A percentile compares a stretch with the other conserved stretches of the same genome.
phyloP scores from a whole-genome alignment of 1,140 invertebrate genomes.

The Lepidurus couesii region DNA sequence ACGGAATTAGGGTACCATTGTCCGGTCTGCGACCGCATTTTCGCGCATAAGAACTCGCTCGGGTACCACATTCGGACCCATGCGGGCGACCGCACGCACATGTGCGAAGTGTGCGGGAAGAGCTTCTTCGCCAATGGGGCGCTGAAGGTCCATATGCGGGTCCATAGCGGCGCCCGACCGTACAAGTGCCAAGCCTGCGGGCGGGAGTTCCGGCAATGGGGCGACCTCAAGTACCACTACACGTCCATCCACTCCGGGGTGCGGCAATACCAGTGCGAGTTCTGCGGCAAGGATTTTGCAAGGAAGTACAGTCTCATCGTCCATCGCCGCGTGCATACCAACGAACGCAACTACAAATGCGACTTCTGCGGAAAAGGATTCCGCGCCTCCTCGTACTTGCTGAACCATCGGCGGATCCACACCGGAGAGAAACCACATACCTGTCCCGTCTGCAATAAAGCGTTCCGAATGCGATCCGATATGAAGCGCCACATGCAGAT shows the following conservation, averaged over 20 bases:
- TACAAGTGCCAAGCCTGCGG: slow-evolving; percentile 73
- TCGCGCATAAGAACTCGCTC: slow-evolving; percentile 73
- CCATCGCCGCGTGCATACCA: slow-evolving; percentile 82
- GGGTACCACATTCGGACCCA: slow-evolving; percentile 77
- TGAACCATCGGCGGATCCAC: slow-evolving; percentile 84
- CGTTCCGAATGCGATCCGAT: slow-evolving; percentile 78
- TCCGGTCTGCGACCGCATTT: slow-evolving; percentile 63
- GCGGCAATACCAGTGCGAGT: slow-evolving; percentile 82
- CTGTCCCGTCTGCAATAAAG: slow-evolving; percentile 69
- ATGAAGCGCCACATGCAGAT: slow-evolving; percentile 80
- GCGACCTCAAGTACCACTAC: slow-evolving; percentile 83
- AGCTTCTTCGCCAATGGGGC: slow-evolving; percentile 72
- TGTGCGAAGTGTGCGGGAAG: slow-evolving; percentile 74
- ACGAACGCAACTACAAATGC: slow-evolving; percentile 81
- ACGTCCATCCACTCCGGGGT: slow-evolving; percentile 74
- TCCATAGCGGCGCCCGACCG: slow-evolving; percentile 64
- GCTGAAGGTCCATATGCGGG: slow-evolving; percentile 66
- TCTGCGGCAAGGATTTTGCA: slow-evolving; percentile 85
- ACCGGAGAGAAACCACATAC: slow-evolving; percentile 77
- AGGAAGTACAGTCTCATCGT: slow-evolving; percentile 88
- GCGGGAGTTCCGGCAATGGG: slow-evolving; percentile 73
- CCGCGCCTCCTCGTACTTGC: slow-evolving; percentile 73
- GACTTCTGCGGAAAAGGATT: slow-evolving; percentile 79
- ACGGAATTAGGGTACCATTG: slow-evolving; percentile 49
- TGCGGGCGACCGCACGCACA: slow-evolving; percentile 65